Conservation (phyloP, 2,797 vertebrate species). For the Macrochelys suwanniensis region DNA sequence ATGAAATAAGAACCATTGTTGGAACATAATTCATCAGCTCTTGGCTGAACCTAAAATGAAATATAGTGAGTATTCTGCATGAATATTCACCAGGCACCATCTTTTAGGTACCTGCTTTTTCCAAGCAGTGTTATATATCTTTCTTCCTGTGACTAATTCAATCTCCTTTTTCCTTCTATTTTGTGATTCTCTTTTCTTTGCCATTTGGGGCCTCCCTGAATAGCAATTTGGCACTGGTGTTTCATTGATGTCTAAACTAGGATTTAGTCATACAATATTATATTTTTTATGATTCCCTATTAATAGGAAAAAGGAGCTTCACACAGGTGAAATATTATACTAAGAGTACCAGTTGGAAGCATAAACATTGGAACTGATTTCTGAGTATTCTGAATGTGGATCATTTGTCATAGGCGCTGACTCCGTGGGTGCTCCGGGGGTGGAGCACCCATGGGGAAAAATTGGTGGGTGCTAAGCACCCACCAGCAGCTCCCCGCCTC, state of each 20-base stretch:
- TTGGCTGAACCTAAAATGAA: neutral
- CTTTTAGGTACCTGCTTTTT: neutral
- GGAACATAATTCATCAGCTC: neutral
- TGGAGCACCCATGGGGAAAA: too few relatives aligned
- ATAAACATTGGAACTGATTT: neutral
- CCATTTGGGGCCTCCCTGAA: neutral
- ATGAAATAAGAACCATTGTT: neutral
- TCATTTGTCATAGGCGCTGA: too few relatives aligned
- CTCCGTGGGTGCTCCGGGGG: too few relatives aligned
- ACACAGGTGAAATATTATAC: neutral
- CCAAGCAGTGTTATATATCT: neutral
- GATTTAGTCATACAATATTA: neutral
- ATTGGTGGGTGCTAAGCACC: too few relatives aligned
- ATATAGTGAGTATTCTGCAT: neutral
- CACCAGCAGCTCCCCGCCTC: too few relatives aligned
- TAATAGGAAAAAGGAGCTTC: neutral
- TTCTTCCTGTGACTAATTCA: neutral
- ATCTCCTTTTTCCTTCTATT: neutral
- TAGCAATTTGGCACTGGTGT: neutral
- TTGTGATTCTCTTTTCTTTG: neutral
- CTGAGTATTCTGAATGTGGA: neutral
- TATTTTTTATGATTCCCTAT: neutral
- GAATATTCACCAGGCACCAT: constrained; percentile 17
- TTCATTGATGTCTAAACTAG: neutral
- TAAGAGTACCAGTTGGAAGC: neutral